phyloP scores from a whole-genome alignment of 2,888 invertebrate species.

The Listrodromus nycthemerus region DNA sequence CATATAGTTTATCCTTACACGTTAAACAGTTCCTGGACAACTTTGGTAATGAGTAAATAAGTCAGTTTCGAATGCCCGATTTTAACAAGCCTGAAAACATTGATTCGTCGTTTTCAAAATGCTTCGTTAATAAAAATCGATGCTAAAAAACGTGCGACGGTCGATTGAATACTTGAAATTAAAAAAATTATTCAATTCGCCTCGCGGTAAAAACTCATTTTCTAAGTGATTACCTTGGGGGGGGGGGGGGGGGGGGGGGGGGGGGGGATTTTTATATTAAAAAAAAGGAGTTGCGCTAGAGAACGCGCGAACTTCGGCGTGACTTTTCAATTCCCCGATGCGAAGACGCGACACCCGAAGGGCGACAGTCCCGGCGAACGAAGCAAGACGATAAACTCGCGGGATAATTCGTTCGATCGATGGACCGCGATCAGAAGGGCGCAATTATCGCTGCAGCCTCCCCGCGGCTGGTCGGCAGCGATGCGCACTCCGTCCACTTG shows the following conservation, averaged over 20 bases:
- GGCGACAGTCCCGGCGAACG: conserved; percentile 6
- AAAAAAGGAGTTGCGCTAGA: not conserved
- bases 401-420: conserved; percentile 6
- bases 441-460: conserved; percentile 94
- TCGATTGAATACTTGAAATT: not conserved
- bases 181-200: conserved; percentile 53
- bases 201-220: conserved; percentile 11
- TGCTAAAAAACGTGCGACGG: conserved; percentile 7
- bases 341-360: not conserved
- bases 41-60: conserved; percentile 61
- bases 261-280: not conserved
- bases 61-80: conserved; percentile 24
- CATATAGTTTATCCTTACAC: conserved; percentile 46
- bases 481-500: conserved; percentile 92
- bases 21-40: conserved; percentile 64
- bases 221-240: not conserved
- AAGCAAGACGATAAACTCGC: conserved; percentile 25
- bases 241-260: not conserved
- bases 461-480: conserved; percentile 93
- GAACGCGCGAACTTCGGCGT: conserved; percentile 14
- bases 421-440: conserved; percentile 84
- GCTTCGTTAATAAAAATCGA: conserved; percentile 41
- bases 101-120: conserved; percentile 52
- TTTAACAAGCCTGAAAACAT: conserved; percentile 42
- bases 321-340: not conserved